Percentiles rank a stretch among this genome's conserved stretches.
Conservation (phyloP, 2,113 vertebrate species). For the Tichodroma muraria region DNA sequence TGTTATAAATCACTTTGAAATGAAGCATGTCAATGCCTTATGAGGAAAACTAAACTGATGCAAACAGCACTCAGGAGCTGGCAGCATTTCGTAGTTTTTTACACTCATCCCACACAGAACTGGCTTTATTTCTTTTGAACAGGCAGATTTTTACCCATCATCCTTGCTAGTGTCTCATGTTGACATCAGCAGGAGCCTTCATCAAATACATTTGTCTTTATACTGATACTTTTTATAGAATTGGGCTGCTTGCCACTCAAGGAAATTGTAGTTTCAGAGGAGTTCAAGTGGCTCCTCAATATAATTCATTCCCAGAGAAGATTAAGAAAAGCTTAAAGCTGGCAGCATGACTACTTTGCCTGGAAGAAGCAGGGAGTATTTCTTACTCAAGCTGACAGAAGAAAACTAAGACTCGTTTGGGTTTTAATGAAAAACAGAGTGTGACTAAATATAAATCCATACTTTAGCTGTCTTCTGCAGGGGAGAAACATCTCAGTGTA, state of each 20-base stretch:
- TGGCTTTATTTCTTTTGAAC: not conserved
- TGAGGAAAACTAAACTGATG: not conserved
- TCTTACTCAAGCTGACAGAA: constrained; percentile 3
- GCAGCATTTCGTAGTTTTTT: not conserved
- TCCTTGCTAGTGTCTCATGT: not conserved
- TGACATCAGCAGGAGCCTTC: constrained; percentile 25
- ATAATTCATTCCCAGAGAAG: constrained; percentile 22
- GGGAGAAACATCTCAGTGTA: not conserved
- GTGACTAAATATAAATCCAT: constrained; percentile 1
- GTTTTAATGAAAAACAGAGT: constrained; percentile 7
- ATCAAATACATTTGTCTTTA: not conserved
- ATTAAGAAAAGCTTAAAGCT: constrained; percentile 44
- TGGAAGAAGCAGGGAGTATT: not conserved
- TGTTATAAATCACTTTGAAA: not conserved
- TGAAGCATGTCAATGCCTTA: not conserved
- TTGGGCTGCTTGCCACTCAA: not conserved
- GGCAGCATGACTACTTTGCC: not conserved
- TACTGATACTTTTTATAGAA: constrained; percentile 8
- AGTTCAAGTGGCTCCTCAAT: constrained; percentile 11
- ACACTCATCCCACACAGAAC: not conserved
- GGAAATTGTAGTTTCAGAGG: constrained; percentile 2
- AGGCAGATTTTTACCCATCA: not conserved
- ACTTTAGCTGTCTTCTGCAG: not conserved
- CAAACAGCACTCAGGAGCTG: not conserved
- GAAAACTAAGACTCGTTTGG: not conserved